Base-by-base conservation (phyloP, 2,888 invertebrate species). In the Drosophila greeni region DNA sequence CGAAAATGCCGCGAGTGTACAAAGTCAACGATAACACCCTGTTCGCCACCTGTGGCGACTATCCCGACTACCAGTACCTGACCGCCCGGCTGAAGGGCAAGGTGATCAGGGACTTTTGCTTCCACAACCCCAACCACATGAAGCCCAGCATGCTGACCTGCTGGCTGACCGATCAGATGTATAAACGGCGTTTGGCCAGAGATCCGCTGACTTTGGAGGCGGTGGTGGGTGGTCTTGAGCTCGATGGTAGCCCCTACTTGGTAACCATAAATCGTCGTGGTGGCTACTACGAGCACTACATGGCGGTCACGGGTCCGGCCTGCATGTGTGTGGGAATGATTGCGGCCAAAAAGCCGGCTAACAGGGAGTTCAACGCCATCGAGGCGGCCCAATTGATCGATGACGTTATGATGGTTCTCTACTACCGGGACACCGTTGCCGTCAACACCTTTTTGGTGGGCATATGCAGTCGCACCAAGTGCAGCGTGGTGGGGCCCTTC, bases 271-370 rank as follows among this genome's bases (percentile, higher is more conserved):
- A 20, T 20, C 12, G 12, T 0, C 1, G 1, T 1, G 39, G 39
- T 12, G 9, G 14, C 7, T 7, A 3, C 2, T 2, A 0, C 2
- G 1, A n/a, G 4, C 14, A 40, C 5, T 23, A 2, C 23, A 5
- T 23, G 40, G 5, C 14, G 5, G 40, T 8, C 40, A 40, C 40
- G 8, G 40, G 23, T 4, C 1, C 5, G 40, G 40, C 40, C 23
- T 0, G 2, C 1, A 8, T 23, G 23, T 14, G 23, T 5, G 2
- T 23, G 1, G 8, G 14, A 0, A 9, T 23, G 40, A 7, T 23
- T 8, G 14, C 0, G 2, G 1, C 1, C n/a, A 4, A 5, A 1
- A 40, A 23, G 40, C 40, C 40, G 9, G 0, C 0, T 2, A 1
- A n/a, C 23, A 40, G 40, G 23, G 40, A 40, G 14, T 40, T 23